phyloP scores from a whole-genome alignment of 2,888 invertebrate genomes.

The Chromoteleia sp. region DNA sequence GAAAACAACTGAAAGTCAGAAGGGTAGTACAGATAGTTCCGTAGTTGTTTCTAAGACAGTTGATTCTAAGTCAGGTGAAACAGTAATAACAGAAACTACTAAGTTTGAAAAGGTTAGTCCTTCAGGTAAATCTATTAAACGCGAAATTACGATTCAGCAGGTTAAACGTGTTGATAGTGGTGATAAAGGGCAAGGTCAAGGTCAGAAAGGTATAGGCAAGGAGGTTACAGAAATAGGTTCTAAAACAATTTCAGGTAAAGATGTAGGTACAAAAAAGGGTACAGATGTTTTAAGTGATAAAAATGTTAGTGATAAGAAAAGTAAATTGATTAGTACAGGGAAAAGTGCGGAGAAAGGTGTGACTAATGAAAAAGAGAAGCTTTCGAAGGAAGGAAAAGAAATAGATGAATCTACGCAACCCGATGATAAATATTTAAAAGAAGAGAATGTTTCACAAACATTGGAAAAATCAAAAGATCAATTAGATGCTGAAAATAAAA shows the following conservation, averaged over 20 bases:
- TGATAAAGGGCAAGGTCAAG: constrained; percentile 9
- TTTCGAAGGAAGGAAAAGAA: constrained; percentile 86
- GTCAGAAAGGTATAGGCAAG: constrained; percentile 34
- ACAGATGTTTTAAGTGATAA: constrained; percentile 10
- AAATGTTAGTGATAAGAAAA: constrained; percentile 36
- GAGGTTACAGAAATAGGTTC: constrained; percentile 29
- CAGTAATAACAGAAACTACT: constrained; percentile 74
- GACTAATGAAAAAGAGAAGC: constrained; percentile 31
- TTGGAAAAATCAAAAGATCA: constrained; percentile 71
- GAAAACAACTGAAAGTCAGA: constrained; percentile 73
- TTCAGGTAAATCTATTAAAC: constrained; percentile 34
- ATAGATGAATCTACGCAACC: constrained; percentile 86
- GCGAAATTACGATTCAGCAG: constrained; percentile 36
- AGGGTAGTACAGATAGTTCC: constrained; percentile 73
- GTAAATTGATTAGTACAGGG: constrained; percentile 54
- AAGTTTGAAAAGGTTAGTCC: constrained; percentile 68
- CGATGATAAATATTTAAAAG: constrained; percentile 72
- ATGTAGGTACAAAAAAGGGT: constrained; percentile 34
- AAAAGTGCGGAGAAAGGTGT: constrained; percentile 54
- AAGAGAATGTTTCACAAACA: constrained; percentile 71
- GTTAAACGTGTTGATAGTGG: constrained; percentile 40
- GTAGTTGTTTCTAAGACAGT: constrained; percentile 74
- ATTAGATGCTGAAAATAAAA: constrained; percentile 75
- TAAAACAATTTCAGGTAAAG: constrained; percentile 37
- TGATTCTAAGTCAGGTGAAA: constrained; percentile 71